These are phyloP conservation scores for Brachyopa scutellaris DNA, from an alignment of 2,888 invertebrate species.

Conservation along the genomic window DNA sequence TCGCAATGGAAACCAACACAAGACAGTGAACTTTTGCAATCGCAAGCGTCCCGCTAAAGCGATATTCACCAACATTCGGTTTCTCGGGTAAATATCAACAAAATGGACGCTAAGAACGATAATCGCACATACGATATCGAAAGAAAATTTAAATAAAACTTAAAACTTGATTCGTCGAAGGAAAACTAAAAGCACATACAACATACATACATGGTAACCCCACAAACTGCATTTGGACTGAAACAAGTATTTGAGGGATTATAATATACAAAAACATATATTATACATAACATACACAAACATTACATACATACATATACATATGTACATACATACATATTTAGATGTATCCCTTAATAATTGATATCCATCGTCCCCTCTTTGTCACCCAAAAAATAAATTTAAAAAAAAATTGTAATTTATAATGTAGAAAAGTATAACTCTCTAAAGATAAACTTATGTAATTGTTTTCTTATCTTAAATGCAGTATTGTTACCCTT, in stretches of 20 bases:
- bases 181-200: background rate
- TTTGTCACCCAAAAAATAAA: background rate
- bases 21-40: slow-evolving; percentile 86
- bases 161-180: background rate
- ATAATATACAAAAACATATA: background rate
- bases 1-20: slow-evolving; percentile 83
- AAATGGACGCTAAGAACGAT: background rate
- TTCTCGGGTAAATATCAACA: slow-evolving; percentile 82
- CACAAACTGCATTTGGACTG: slow-evolving; percentile 48
- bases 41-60: slow-evolving; percentile 84
- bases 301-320: background rate
- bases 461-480: slow-evolving; percentile 36
- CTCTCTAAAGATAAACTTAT: background rate
- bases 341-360: slow-evolving; percentile 7
- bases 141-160: background rate
- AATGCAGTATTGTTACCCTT: slow-evolving; percentile 72
- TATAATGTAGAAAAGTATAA: background rate
- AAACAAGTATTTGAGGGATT: slow-evolving; percentile 40
- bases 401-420: background rate
- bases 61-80: slow-evolving; percentile 86
- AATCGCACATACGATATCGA: slow-evolving; percentile 35
- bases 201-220: background rate
- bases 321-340: background rate
- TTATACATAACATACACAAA: slow-evolving; percentile 1
- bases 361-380: background rate